phyloP scores from a whole-genome alignment of 2,797 vertebrate genomes.

The Acrossocheilus fasciatus region DNA sequence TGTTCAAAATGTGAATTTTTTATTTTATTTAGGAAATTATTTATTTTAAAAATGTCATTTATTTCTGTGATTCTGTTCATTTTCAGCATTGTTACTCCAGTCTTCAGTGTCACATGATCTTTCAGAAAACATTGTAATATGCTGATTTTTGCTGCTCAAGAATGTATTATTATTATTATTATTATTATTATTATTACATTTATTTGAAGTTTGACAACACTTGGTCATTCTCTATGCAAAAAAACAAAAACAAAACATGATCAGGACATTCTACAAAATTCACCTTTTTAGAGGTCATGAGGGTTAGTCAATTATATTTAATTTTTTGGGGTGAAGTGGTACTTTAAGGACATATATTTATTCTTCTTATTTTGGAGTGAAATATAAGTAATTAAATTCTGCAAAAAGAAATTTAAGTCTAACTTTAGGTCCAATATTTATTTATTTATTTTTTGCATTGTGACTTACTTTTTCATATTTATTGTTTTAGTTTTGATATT shows the following conservation, averaged over 20 bases:
- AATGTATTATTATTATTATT: neutral
- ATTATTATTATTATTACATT: neutral
- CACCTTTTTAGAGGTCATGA: no score
- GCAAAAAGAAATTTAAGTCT: no score
- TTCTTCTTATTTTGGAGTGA: no score
- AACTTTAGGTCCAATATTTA: no score
- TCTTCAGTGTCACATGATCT: neutral
- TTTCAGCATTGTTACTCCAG: neutral
- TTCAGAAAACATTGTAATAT: neutral
- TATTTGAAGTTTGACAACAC: neutral
- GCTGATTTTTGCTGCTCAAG: neutral
- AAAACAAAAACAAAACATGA: no score
- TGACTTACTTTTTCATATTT: no score
- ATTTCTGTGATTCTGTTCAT: neutral
- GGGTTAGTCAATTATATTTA: neutral
- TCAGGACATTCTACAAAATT: no score
- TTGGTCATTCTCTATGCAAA: no score
- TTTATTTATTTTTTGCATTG: no score
- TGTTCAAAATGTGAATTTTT: neutral
- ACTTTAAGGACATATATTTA: neutral
- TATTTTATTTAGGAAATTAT: neutral
- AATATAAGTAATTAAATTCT: neutral
- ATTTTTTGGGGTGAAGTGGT: neutral
- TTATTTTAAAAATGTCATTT: neutral
- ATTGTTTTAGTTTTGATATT: no score